These are phyloP conservation scores for Gadus chalcogrammus DNA, from an alignment of 2,113 vertebrate species.

Conservation along the genomic window DNA sequence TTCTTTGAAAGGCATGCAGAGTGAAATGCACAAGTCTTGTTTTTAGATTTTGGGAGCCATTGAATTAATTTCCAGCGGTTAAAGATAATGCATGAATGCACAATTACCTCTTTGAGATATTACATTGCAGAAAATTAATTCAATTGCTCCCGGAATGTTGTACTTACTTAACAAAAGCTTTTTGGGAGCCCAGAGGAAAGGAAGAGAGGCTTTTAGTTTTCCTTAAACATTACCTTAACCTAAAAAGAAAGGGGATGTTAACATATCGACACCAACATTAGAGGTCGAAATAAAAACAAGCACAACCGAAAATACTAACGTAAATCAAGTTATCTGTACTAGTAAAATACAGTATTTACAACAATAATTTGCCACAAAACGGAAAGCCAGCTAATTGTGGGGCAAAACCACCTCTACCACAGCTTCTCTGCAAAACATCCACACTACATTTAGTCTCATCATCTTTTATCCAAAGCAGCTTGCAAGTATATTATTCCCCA, in stretches of 20 bases:
- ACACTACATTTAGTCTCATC: no score
- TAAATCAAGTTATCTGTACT: no score
- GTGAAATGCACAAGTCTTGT: slow-evolving; percentile 33
- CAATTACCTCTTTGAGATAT: slow-evolving; percentile 43
- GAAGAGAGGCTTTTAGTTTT: slow-evolving; percentile 20
- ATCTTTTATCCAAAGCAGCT: no score
- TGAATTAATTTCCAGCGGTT: slow-evolving; percentile 49
- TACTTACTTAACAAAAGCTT: slow-evolving; percentile 53
- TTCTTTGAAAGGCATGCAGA: slow-evolving; percentile 67
- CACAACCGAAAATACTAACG: no score
- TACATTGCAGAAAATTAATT: slow-evolving; percentile 55
- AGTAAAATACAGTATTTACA: no score
- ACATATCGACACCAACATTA: not conserved
- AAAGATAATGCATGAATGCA: slow-evolving; percentile 30
- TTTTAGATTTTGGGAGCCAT: slow-evolving; percentile 65
- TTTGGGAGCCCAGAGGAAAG: slow-evolving; percentile 73
- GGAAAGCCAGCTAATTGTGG: no score
- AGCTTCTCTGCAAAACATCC: no score
- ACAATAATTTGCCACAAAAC: no score
- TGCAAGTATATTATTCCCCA: not conserved
- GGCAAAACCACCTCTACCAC: no score
- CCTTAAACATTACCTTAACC: not conserved
- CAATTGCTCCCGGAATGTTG: slow-evolving; percentile 66
- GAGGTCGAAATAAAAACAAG: not conserved
- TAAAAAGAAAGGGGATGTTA: not conserved